Conservation (phyloP, 2,113 vertebrate genomes). For the Solea solea region DNA sequence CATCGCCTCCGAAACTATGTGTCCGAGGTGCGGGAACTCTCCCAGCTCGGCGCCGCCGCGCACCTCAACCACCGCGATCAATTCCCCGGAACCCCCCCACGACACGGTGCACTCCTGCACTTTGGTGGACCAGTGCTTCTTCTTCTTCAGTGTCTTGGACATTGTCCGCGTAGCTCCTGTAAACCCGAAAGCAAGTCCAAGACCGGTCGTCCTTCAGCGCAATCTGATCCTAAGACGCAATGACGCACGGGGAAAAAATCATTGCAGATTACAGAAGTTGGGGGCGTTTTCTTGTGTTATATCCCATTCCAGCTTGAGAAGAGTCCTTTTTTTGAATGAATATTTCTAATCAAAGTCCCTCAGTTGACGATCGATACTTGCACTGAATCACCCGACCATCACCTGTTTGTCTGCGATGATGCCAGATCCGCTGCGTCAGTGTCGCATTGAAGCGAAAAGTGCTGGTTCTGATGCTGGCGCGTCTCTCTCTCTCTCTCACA, state of each 20-base stretch:
- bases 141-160: constrained; percentile 96
- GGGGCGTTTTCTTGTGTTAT: constrained; percentile 13
- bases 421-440: constrained; percentile 68
- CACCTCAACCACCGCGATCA: constrained; percentile 83
- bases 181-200: constrained; percentile 39
- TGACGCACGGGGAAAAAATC: constrained; percentile 52
- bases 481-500: constrained; percentile 39
- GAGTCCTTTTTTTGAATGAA: background rate
- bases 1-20: constrained; percentile 81
- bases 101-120: constrained; percentile 92
- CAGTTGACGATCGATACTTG: constrained; percentile 4
- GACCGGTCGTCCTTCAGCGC: constrained; percentile 39
- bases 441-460: constrained; percentile 65
- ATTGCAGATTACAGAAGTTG: constrained; percentile 48
- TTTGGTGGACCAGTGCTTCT: constrained; percentile 94
- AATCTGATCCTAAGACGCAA: constrained; percentile 45
- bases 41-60: constrained; percentile 91
- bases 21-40: constrained; percentile 91
- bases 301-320: constrained; percentile 44
- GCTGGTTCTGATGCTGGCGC: constrained; percentile 40
- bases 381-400: constrained; percentile 50
- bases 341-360: constrained; percentile 7
- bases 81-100: constrained; percentile 83
- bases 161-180: constrained; percentile 50
- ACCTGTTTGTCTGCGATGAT: constrained; percentile 47